Conservation (phyloP, 1,140 invertebrate genomes). For the Plutomurus gul region DNA sequence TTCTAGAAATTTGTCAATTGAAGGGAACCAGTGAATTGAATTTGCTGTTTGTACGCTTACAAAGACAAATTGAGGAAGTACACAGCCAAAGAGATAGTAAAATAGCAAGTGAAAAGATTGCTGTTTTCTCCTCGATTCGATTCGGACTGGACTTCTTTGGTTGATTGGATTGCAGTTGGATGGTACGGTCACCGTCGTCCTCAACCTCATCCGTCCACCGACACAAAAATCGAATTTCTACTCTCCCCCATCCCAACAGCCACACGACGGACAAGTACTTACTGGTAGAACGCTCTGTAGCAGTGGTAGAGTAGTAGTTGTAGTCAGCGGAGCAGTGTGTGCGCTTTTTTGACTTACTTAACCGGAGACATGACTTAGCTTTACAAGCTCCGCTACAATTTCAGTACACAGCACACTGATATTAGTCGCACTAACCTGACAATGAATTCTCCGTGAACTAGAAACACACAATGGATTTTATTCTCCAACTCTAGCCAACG, state of each 20-base stretch:
- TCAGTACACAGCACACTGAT: too few species aligned
- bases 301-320: neutral
- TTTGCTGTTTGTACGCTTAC: neutral
- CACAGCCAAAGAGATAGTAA: too few species aligned
- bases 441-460: too few species aligned
- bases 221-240: slow-evolving; percentile 10
- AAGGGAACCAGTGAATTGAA: neutral
- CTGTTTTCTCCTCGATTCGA: neutral
- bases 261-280: too few species aligned
- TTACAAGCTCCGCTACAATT: too few species aligned
- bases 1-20: neutral
- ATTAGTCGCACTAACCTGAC: too few species aligned
- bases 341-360: too few species aligned
- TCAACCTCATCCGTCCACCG: slow-evolving; percentile 5
- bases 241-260: neutral
- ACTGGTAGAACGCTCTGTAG: neutral
- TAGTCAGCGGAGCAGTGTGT: neutral
- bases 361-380: too few species aligned
- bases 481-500: too few species aligned
- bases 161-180: slow-evolving; percentile 10
- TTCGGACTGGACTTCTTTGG: neutral
- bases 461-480: too few species aligned
- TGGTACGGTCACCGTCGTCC: slow-evolving; percentile 29
- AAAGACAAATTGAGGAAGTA: neutral
- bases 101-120: neutral